Base-by-base conservation (phyloP, 2,113 vertebrate genomes). In the Pseudonaja textilis region DNA sequence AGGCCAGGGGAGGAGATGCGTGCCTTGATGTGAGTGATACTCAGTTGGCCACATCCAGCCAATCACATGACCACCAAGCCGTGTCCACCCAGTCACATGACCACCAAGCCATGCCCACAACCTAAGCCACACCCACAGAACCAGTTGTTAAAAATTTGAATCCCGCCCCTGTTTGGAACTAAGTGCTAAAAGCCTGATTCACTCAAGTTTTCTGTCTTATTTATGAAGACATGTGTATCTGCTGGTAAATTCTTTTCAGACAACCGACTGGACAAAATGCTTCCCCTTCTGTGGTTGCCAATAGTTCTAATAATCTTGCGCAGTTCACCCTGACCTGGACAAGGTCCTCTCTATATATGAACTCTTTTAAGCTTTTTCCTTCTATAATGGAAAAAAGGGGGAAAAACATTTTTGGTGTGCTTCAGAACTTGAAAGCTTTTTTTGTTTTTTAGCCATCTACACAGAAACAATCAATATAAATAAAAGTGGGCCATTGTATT, bases 391-490 rank as follows among this genome's bases (percentile, higher is more conserved):
- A 16, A 6, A 94, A 50, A 85, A 93, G 3, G 23, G 7, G 8
- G 56, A 2, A 8, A 55, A 9, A 86, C 92, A 91, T 25, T 85
- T 34, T 81, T 94, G 91, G 16, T 94, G 85, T 89, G 88, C 94
- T 95, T 95, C 87, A n/a, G 25, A 85, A 94, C 89, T 59, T 89
- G 14, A 57, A 34, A 45, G 91, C 88, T 57, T 23, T 57, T 18
- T 94, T 93, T 90, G 8, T 57, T 18, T 94, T 93, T 90, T 87
- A 94, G 12, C n/a, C 25, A 89, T 59, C 54, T 89, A 89, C 52
- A 91, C 91, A 89, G 69, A 93, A 94, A 54, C 34, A 96, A 97
- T 95, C 94, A 89, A 94, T 96, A 95, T 45, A 50, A 96, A 93
- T 92, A 91, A 96, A 94, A 95, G 91, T 94, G 94, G 93, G 96